These are phyloP conservation scores for Cladopsammia gracilis DNA, from an alignment of 64 coral and sea anemone genomes.

Conservation along the genomic window DNA sequence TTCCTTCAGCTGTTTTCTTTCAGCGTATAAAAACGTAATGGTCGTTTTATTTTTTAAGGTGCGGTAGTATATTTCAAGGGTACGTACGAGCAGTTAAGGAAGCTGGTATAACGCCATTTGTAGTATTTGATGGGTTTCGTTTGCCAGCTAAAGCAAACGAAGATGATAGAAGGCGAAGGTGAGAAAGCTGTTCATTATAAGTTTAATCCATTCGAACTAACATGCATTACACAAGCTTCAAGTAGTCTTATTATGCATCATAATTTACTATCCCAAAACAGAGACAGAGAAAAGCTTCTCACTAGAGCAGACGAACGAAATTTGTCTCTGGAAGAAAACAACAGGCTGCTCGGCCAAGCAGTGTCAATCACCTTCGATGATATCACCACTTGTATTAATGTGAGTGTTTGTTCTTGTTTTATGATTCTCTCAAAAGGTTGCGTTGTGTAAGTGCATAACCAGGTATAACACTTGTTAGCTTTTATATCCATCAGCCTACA, in stretches of 20 bases:
- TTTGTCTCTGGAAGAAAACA: not conserved
- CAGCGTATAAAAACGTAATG: too few species aligned
- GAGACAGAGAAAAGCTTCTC: not conserved
- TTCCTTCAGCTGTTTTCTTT: too few species aligned
- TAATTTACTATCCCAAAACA: too few species aligned
- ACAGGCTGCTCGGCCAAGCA: not conserved
- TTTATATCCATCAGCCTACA: too few species aligned
- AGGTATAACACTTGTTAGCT: too few species aligned
- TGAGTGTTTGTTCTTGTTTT: not conserved
- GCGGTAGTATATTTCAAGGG: not conserved
- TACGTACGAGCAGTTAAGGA: constrained; percentile 5
- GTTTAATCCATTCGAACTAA: too few species aligned
- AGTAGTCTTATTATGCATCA: too few species aligned
- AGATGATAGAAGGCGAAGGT: constrained; percentile 40
- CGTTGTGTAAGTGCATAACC: too few species aligned
- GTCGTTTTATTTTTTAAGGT: not conserved
- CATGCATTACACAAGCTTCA: too few species aligned
- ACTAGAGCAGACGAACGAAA: not conserved
- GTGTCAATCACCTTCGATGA: constrained; percentile 21
- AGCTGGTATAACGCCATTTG: constrained; percentile 25
- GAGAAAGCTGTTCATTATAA: not conserved
- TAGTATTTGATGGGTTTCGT: constrained; percentile 64
- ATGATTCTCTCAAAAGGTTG: not conserved
- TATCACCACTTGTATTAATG: not conserved
- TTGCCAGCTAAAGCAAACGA: constrained; percentile 48